These are phyloP conservation scores for Ondatra zibethicus DNA, from an alignment of 2,113 vertebrate genomes.

Conservation along the genomic window DNA sequence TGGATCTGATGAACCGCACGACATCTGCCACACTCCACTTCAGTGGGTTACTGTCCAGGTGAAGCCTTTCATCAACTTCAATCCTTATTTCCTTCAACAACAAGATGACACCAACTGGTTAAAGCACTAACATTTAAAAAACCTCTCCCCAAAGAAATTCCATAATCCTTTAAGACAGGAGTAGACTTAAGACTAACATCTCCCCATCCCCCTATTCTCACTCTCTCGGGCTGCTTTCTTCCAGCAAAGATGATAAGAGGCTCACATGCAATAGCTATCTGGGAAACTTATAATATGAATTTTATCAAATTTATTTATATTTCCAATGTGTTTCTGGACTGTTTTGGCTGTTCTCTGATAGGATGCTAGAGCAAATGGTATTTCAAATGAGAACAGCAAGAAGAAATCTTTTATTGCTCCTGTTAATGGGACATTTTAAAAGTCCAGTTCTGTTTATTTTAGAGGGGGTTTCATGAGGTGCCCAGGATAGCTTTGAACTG, in stretches of 20 bases:
- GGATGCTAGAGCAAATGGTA: neutral
- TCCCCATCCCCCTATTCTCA: no score
- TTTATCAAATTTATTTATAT: neutral
- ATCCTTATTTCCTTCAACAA: conserved; percentile 87
- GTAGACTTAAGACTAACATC: neutral
- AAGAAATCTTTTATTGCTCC: conserved; percentile 34
- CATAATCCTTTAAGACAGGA: neutral
- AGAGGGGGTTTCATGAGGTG: neutral
- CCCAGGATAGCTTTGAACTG: neutral
- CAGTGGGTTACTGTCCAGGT: conserved; percentile 96
- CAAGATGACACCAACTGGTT: conserved; percentile 43
- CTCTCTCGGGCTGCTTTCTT: neutral
- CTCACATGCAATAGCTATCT: neutral
- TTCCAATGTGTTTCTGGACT: neutral
- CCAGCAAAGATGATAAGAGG: neutral
- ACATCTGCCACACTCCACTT: conserved; percentile 97
- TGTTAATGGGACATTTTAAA: conserved; percentile 5
- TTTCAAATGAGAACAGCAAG: conserved; percentile 36
- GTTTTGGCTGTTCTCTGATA: conserved; percentile 19
- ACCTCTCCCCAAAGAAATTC: conserved; percentile 12
- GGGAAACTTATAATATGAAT: conserved; percentile 13
- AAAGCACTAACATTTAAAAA: neutral
- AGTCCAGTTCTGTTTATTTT: neutral
- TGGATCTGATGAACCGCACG: conserved; percentile 97
- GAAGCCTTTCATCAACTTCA: conserved; percentile 93